Conservation (phyloP, 2,888 invertebrate species). For the Tachina grossa region DNA sequence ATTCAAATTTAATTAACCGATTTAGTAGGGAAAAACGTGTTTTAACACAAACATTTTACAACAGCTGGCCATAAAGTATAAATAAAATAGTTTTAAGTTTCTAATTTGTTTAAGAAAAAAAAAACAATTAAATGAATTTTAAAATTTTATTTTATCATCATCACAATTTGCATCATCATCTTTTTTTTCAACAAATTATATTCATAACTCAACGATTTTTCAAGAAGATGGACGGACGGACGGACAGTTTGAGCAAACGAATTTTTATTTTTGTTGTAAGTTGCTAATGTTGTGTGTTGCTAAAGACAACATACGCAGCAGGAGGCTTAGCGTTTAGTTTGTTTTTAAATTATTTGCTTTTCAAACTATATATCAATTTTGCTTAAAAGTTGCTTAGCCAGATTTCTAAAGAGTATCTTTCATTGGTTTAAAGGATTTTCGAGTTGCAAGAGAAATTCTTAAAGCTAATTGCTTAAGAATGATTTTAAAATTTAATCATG, state of each 20-base stretch:
- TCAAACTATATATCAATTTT: conserved; percentile 33
- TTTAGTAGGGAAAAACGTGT: conserved; percentile 13
- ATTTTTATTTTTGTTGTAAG: conserved; percentile 20
- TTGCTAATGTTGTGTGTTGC: conserved; percentile 37
- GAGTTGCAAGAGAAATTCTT: conserved; percentile 36
- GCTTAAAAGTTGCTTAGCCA: conserved; percentile 7
- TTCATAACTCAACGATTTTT: background rate
- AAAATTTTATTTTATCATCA: conserved; percentile 12
- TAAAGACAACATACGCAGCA: conserved; percentile 61
- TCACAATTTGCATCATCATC: background rate
- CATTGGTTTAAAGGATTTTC: background rate
- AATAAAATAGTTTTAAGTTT: conserved; percentile 32
- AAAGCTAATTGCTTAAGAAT: conserved; percentile 52
- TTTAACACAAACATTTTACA: conserved; percentile 29
- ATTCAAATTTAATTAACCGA: conserved; percentile 59
- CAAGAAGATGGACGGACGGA: background rate
- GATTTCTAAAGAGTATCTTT: background rate
- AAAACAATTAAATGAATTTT: background rate
- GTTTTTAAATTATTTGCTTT: conserved; percentile 17
- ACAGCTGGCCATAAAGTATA: conserved; percentile 9
- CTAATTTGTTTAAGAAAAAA: conserved; percentile 15
- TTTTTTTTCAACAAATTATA: background rate
- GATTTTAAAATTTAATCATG: conserved; percentile 25
- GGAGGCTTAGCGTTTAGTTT: conserved; percentile 13
- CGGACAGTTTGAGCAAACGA: background rate